Base-by-base conservation (phyloP, 30 jellyfish, hydroid and myxozoan genomes). In the Euphysa ruthae region DNA sequence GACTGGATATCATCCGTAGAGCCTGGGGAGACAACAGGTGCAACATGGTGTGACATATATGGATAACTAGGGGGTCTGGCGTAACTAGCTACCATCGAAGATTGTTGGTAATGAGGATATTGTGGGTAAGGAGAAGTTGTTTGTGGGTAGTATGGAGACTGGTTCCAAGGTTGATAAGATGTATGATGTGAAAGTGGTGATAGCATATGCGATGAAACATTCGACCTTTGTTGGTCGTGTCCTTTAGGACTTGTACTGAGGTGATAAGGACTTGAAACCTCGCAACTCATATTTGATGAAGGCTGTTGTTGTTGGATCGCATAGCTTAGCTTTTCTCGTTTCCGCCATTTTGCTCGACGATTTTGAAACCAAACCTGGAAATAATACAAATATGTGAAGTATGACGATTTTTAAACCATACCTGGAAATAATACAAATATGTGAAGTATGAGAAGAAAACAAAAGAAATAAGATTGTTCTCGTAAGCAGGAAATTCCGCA, bases 321-420 rank as follows among this genome's bases (percentile, higher is more conserved):
- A 74, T 58, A 55, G 44, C 71, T 75, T 19, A 90, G 61, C 63
- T 90, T 90, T 60, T 90, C 98, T 26, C 94, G 73, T 63, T 90
- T 90, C 61, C 98, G 49, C 98, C 98, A 90, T 52, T 90, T 90
- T 58, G 98, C 98, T 50, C 98, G 57, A 18, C 98, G 80, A 49
- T 90, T 90, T 60, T 90, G 98, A 43, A 90, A 90, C 98, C 98
- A 90, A 7, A 90, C 98, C 98, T 90, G 35, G 22, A 35, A 60
- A 33, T 1, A 68, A 6, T 32, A 35, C 24, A 25, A 58, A 79
- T 30, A 20, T 29, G 46, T 15, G 44, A 12, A 30, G 4, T 44
- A 4, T 16, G 43, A n/a, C 5, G 14, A 38, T 61, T 15, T 18
- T 19, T 42, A 43, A 90, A 90, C 98, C 98, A 90, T 13, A 90